phyloP scores from a whole-genome alignment of 2,888 invertebrate species.

The Xanthorhoe spadicearia region DNA sequence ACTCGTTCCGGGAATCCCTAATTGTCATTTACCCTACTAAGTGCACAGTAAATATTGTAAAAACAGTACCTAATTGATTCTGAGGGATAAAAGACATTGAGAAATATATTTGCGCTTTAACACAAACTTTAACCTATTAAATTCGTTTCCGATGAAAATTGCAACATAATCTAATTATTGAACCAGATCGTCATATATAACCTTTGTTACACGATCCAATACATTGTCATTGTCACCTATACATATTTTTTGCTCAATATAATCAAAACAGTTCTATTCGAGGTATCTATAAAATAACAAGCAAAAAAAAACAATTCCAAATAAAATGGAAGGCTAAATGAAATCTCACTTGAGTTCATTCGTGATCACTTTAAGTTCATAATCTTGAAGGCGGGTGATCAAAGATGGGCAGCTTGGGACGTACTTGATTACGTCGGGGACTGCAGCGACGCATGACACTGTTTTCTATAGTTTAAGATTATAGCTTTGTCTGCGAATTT shows the following conservation, averaged over 20 bases:
- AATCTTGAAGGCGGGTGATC: conserved; percentile 51
- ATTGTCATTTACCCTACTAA: conserved; percentile 30
- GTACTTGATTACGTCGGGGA: conserved; percentile 76
- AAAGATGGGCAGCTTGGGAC: conserved; percentile 67
- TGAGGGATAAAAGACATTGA: conserved; percentile 2
- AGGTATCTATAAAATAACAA: too few relatives aligned
- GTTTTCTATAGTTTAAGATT: conserved; percentile 41
- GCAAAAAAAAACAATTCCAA: too few relatives aligned
- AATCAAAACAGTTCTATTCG: too few relatives aligned
- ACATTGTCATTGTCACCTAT: too few relatives aligned
- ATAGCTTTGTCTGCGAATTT: conserved; percentile 16
- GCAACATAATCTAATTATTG: too few relatives aligned
- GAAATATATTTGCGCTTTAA: too few relatives aligned
- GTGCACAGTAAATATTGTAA: conserved; percentile 27
- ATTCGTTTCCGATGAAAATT: too few relatives aligned
- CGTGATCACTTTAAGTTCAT: conserved; percentile 31
- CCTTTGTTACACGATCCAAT: too few relatives aligned
- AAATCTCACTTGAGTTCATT: conserved; percentile 21
- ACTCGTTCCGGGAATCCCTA: conserved; percentile 29
- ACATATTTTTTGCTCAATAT: too few relatives aligned
- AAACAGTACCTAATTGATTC: conserved; percentile 16
- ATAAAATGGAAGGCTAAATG: not conserved
- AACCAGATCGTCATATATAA: too few relatives aligned
- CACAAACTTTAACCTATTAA: too few relatives aligned
- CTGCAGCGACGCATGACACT: conserved; percentile 61